Evolutionary conservation across 2,113 vertebrate species (phyloP).

Genomic region (Labrus mixtus): DNA sequence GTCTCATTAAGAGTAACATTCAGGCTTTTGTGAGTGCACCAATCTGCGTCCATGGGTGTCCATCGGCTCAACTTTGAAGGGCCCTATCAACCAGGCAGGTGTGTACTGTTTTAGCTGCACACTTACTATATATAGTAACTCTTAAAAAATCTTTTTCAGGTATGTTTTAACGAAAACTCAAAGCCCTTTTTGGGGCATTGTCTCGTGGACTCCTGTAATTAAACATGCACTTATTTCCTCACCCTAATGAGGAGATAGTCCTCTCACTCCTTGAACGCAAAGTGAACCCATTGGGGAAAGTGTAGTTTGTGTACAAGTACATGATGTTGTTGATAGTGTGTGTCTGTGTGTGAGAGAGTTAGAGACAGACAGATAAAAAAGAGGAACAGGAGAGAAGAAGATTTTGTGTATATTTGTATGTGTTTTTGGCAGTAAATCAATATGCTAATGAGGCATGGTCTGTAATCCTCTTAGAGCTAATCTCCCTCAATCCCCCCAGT

Average conservation of each 20-base stretch:
- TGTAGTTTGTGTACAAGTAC: constrained; percentile 17
- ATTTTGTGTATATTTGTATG: constrained; percentile 69
- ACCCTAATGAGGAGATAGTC: neutral
- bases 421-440: constrained; percentile 79
- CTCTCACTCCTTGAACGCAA: constrained; percentile 21
- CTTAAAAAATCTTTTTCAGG: no score
- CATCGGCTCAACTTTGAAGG: no score
- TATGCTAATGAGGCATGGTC: constrained; percentile 83
- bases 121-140: no score
- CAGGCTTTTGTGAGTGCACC: neutral
- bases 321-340: constrained; percentile 31
- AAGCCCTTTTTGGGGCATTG: neutral
- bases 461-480: constrained; percentile 82
- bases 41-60: neutral
- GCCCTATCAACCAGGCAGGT: no score
- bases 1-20: constrained; percentile 21
- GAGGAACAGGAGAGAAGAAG: constrained; percentile 38
- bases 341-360: constrained; percentile 27
- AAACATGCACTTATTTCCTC: neutral
- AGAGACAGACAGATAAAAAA: constrained; percentile 36
- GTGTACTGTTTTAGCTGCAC: no score
- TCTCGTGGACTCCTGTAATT: constrained; percentile 1
- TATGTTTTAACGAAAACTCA: no score
- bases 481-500: constrained; percentile 77
- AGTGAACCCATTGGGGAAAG: constrained; percentile 36